These are phyloP conservation scores for Neosilurus mollespiculum DNA, from an alignment of 2,797 vertebrate species.

Conservation along the genomic window DNA sequence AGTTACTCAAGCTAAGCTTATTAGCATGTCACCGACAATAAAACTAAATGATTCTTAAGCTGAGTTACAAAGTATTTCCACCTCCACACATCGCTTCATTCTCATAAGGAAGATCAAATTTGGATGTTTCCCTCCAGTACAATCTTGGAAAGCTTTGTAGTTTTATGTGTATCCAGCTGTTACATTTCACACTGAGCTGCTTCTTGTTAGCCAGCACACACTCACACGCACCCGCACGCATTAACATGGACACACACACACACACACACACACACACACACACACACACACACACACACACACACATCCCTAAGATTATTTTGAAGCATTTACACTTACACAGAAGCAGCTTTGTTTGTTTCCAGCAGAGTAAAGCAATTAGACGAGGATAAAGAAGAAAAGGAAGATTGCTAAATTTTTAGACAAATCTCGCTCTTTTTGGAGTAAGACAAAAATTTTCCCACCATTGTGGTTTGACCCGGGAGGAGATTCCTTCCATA, in stretches of 20 bases:
- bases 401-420: constrained; percentile 16
- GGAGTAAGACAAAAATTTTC: constrained; percentile 29
- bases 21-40: not conserved
- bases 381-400: constrained; percentile 22
- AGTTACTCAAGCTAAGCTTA: too few relatives aligned
- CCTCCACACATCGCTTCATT: not conserved
- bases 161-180: constrained; percentile 40
- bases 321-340: not conserved
- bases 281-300: not conserved
- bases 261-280: not conserved
- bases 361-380: constrained; percentile 17
- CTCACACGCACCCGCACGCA: not conserved
- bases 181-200: constrained; percentile 45
- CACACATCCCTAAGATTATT: constrained; percentile 4
- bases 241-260: not conserved
- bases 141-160: not conserved
- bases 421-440: constrained; percentile 9
- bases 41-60: not conserved
- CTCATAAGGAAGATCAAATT: not conserved
- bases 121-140: not conserved
- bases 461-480: constrained; percentile 30
- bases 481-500: constrained; percentile 32
- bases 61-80: not conserved
- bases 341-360: constrained; percentile 37
- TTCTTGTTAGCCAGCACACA: constrained; percentile 22